Percentiles rank a stretch among this genome's conserved stretches.
Conservation (phyloP, 1,140 invertebrate genomes). For the Apis florea region DNA sequence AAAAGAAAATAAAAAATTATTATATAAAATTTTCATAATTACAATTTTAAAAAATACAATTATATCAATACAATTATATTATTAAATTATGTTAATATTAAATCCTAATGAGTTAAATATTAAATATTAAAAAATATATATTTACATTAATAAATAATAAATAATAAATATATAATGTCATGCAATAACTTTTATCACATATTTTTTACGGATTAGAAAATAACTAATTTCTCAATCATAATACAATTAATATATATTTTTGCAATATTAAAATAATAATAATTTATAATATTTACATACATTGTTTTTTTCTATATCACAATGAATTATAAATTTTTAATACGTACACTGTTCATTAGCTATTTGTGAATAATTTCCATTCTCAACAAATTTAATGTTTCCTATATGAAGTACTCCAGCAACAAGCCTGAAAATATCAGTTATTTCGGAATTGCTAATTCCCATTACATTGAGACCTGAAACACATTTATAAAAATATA, state of each 20-base stretch:
- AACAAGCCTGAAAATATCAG: slow-evolving; percentile 83
- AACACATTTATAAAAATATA: slow-evolving; percentile 60
- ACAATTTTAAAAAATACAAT: too few species aligned
- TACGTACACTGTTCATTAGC: slow-evolving; percentile 83
- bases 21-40: too few species aligned
- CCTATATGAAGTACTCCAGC: slow-evolving; percentile 87
- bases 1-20: too few species aligned
- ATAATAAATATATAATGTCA: too few species aligned
- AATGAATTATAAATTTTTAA: not conserved
- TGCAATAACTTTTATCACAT: too few species aligned
- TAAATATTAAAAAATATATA: too few species aligned
- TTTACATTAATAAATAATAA: too few species aligned
- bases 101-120: too few species aligned
- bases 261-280: not conserved
- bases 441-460: slow-evolving; percentile 81
- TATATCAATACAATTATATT: too few species aligned
- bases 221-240: not conserved
- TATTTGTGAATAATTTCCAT: slow-evolving; percentile 85
- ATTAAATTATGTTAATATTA: too few species aligned
- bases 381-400: slow-evolving; percentile 85
- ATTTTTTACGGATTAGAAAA: not conserved
- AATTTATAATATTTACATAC: too few species aligned
- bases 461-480: slow-evolving; percentile 87
- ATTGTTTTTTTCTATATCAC: not conserved
- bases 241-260: not conserved